phyloP scores from a whole-genome alignment of 2,113 vertebrate genomes.

The Laterallus jamaicensis region DNA sequence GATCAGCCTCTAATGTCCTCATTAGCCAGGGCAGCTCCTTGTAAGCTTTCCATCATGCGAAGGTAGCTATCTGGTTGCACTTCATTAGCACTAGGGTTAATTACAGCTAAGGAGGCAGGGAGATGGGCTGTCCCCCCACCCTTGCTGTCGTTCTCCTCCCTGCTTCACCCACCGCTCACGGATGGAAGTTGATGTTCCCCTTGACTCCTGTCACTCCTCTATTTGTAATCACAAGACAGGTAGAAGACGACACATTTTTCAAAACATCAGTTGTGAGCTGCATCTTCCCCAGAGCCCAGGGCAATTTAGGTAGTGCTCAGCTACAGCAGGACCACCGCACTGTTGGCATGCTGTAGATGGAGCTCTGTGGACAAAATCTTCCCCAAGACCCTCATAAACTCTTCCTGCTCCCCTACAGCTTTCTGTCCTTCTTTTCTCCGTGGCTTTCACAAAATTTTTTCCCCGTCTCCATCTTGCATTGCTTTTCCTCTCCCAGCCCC shows the following conservation, averaged over 20 bases:
- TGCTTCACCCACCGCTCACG: neutral
- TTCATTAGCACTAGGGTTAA: slow-evolving; percentile 73
- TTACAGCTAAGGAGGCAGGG: slow-evolving; percentile 48
- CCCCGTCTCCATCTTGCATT: neutral
- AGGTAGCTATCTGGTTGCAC: slow-evolving; percentile 57
- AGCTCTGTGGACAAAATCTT: neutral
- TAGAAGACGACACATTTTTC: slow-evolving; percentile 25
- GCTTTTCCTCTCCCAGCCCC: neutral
- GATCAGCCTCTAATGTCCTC: slow-evolving; percentile 68
- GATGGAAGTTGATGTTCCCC: neutral
- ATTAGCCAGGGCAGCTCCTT: slow-evolving; percentile 59
- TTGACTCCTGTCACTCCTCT: neutral
- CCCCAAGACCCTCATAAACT: neutral
- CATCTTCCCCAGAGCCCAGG: neutral
- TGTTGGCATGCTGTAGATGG: rapidly evolving
- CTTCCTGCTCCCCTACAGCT: neutral
- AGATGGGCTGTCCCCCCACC: neutral
- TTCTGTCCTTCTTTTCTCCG: neutral
- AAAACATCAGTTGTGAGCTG: neutral
- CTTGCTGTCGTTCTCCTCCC: neutral
- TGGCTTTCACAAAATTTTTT: neutral
- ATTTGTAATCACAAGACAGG: slow-evolving; percentile 48
- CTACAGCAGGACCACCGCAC: neutral
- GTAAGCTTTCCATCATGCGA: slow-evolving; percentile 35
- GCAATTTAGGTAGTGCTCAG: neutral